Conservation (phyloP, 2,113 vertebrate genomes). For the Perognathus longimembris region DNA sequence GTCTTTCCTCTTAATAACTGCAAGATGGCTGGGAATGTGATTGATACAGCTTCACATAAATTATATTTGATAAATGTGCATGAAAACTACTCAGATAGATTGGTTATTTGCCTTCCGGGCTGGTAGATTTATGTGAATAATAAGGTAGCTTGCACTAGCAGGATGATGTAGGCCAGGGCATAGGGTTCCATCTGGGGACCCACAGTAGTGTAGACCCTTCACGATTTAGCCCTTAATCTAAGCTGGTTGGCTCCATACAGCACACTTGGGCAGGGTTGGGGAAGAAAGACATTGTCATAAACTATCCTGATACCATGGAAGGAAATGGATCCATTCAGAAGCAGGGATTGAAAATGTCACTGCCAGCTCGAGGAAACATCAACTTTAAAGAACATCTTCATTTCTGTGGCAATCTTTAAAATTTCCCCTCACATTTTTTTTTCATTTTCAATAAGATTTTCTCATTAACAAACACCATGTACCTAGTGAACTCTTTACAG, state of each 20-base stretch:
- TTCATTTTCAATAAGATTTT: background rate
- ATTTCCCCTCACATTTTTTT: background rate
- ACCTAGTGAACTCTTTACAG: constrained; percentile 1
- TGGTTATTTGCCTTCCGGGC: background rate
- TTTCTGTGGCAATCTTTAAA: background rate
- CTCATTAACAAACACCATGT: background rate
- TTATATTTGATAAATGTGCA: background rate
- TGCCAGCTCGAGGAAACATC: background rate
- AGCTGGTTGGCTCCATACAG: background rate
- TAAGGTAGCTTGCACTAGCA: background rate
- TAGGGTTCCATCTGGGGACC: background rate
- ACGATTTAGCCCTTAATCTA: constrained; percentile 40
- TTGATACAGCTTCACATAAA: background rate
- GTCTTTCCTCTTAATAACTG: background rate
- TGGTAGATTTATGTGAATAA: constrained; percentile 63
- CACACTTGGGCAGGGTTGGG: background rate
- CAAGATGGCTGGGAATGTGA: background rate
- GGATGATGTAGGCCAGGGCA: background rate
- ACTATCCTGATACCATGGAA: background rate
- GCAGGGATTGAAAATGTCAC: background rate
- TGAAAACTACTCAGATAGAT: background rate
- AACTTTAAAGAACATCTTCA: background rate
- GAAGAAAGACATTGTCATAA: background rate
- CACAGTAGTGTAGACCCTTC: background rate
- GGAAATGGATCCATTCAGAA: background rate